Conservation (phyloP, 1,140 invertebrate species). For the Notospermus geniculatus region DNA sequence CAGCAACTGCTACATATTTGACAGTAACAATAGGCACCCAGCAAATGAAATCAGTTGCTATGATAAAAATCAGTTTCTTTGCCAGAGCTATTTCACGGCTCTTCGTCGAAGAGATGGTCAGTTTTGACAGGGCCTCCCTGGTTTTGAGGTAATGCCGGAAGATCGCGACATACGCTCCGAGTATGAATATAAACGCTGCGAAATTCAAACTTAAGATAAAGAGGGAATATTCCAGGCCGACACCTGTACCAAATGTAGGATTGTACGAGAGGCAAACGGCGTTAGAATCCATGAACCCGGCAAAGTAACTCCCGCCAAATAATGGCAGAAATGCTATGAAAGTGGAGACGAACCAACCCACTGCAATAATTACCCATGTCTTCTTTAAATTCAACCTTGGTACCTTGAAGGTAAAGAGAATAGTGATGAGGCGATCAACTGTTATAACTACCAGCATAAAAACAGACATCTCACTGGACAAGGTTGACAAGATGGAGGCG, state of each 20-base stretch:
- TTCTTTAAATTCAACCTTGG: constrained; percentile 10
- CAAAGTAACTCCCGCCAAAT: constrained; percentile 8
- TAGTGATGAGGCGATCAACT: constrained; percentile 30
- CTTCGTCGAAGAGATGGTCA: neutral
- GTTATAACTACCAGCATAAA: constrained; percentile 38
- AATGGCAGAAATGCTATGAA: constrained; percentile 26
- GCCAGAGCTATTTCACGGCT: neutral
- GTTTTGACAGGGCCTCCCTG: neutral
- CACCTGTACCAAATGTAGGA: neutral
- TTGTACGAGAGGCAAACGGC: constrained; percentile 3
- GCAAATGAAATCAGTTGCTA: neutral
- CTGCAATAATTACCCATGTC: constrained; percentile 9
- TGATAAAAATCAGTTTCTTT: neutral
- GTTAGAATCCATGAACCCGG: neutral
- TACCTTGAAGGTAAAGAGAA: constrained; percentile 28
- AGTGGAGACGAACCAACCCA: constrained; percentile 25
- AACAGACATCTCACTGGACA: constrained; percentile 36
- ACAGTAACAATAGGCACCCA: neutral
- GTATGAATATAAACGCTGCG: neutral
- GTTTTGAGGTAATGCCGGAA: neutral
- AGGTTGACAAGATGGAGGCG: constrained; percentile 33
- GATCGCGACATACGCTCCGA: neutral
- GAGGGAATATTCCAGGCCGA: neutral
- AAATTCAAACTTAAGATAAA: constrained; percentile 5
- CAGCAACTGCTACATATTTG: neutral